Percentiles rank a stretch among this genome's conserved stretches.
These are phyloP conservation scores for Cervus canadensis DNA, from an alignment of 2,113 vertebrate genomes.

Conservation along the genomic window DNA sequence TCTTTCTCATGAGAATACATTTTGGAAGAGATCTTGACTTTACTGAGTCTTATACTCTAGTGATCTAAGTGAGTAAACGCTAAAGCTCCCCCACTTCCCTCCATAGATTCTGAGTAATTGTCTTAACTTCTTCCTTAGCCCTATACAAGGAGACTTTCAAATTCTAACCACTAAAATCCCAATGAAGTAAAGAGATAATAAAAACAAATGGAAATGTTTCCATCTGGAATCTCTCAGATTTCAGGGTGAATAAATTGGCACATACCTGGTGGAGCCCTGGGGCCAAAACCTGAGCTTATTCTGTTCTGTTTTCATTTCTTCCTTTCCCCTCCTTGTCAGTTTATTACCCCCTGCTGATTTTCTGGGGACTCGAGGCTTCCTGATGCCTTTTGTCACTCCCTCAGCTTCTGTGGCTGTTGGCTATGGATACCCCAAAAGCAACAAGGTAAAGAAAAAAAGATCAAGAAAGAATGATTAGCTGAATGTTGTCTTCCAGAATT, in stretches of 20 bases:
- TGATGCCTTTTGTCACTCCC: conserved; percentile 31
- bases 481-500: conserved; percentile 44
- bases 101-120: neutral
- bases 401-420: conserved; percentile 21
- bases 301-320: conserved; percentile 45
- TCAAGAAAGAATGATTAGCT: neutral
- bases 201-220: conserved; percentile 27
- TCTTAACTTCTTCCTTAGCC: neutral
- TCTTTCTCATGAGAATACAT: neutral
- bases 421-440: neutral
- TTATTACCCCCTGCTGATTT: conserved; percentile 43
- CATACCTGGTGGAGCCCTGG: conserved; percentile 23
- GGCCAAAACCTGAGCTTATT: neutral
- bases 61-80: neutral
- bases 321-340: neutral
- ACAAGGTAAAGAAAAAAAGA: conserved; percentile 18
- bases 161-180: neutral
- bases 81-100: neutral
- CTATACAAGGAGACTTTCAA: neutral
- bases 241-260: conserved; percentile 53
- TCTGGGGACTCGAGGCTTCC: neutral
- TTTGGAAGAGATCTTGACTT: conserved; percentile 14
- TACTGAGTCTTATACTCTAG: neutral
- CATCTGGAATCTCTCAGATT: conserved; percentile 41
- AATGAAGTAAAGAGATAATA: neutral